These are phyloP conservation scores for Drosophila repletoides DNA, from an alignment of 1,140 invertebrate genomes.

Conservation along the genomic window DNA sequence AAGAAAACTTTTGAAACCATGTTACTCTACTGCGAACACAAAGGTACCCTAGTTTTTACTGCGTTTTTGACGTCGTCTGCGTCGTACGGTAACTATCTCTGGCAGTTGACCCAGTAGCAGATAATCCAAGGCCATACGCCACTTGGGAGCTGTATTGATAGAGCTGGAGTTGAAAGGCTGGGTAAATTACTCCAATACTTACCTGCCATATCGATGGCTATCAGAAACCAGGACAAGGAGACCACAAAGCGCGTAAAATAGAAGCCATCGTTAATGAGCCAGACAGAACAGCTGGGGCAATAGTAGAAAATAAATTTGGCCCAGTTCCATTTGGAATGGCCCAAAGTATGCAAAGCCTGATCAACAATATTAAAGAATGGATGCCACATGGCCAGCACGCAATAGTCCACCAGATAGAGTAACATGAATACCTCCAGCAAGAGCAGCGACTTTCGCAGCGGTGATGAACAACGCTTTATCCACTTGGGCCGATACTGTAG, in stretches of 20 bases:
- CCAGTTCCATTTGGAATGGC: slow-evolving; percentile 1
- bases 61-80: not conserved
- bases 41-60: too few relatives aligned
- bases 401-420: slow-evolving; percentile 23
- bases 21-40: too few relatives aligned
- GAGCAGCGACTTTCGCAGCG: slow-evolving; percentile 12
- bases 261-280: slow-evolving; percentile 35
- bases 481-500: slow-evolving; percentile 8
- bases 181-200: not conserved
- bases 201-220: slow-evolving; percentile 30
- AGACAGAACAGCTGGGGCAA: slow-evolving; percentile 14
- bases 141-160: slow-evolving; percentile 20
- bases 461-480: not conserved
- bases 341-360: slow-evolving; percentile 8
- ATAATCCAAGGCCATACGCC: slow-evolving; percentile 40
- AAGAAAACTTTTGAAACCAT: too few relatives aligned
- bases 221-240: slow-evolving; percentile 23
- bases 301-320: not conserved
- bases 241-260: slow-evolving; percentile 20
- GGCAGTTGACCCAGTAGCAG: slow-evolving; percentile 35
- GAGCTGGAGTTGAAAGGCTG: not conserved
- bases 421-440: slow-evolving; percentile 10
- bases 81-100: slow-evolving; percentile 4
- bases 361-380: slow-evolving; percentile 25
- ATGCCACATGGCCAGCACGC: slow-evolving; percentile 33